Base-by-base conservation (phyloP, 2,797 vertebrate species). In the Martes flavigula region DNA sequence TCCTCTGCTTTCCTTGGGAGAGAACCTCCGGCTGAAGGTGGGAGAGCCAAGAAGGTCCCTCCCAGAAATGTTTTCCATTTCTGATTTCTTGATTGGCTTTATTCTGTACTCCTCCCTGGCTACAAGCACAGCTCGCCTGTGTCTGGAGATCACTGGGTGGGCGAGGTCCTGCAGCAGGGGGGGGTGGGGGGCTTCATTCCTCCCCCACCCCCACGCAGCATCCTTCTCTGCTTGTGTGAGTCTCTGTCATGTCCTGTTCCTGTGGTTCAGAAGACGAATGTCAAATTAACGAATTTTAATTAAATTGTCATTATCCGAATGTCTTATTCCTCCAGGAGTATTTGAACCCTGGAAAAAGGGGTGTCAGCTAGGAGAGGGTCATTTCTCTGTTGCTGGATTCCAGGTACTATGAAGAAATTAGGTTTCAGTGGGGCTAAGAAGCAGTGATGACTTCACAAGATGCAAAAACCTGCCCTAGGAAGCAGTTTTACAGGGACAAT, bases 1-100 rank as follows among this genome's bases (percentile, higher is more conserved):
- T 48, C 70, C 40, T 48, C 70, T 10, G n/a, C 32, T 40, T 77
- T 46, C 18, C 25, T 17, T 7, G 72, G 54, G n/a, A 48, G 35
- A 51, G n/a, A 5, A 54, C 30, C 12, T 8, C n/a, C 3, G 21
- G 51, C 46, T 38, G 38, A n/a, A 21, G 51, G 54, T 35, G 20
- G 7, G 17, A 15, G 68, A 77, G n/a, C 32, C 68, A 35, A 40
- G 51, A 21, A 21, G 48, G 10, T 40, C 6, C 70, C 84, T 95
- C 32, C 35, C 13, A 56, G 84, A 64, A 93, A 54, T 30, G 85
- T 25, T 27, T 30, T 35, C 32, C 35, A 4, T 15, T 83, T 77
- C 70, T 68, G 4, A 56, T 89, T 94, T 64, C 77, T 92, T n/a
- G 40, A 35, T 60, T 64, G n/a, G 43, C 72, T 96, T 38, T 58